Evolutionary conservation across 1,140 invertebrate genomes (phyloP).

Genomic region (Apis florea): DNA sequence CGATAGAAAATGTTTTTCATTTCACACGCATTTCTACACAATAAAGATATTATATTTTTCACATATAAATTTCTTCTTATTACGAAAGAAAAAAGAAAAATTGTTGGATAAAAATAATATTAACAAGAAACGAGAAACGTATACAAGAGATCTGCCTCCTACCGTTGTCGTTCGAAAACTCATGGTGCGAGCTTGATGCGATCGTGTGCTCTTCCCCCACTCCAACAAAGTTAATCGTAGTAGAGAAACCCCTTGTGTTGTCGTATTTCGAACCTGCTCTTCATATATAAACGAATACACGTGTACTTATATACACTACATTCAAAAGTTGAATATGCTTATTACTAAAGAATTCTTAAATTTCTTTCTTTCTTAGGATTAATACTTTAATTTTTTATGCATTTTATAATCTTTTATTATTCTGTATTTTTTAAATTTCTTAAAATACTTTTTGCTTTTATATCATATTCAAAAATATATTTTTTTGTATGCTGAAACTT

Average conservation of each 20-base stretch:
- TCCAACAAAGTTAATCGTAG: constrained; percentile 41
- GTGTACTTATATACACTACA: constrained; percentile 11
- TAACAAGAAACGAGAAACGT: background rate
- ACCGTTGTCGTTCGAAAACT: constrained; percentile 66
- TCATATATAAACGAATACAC: constrained; percentile 26
- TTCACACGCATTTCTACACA: constrained; percentile 2
- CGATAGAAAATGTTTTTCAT: constrained; percentile 18
- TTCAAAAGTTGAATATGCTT: constrained; percentile 15
- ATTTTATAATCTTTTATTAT: background rate
- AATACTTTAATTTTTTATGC: background rate
- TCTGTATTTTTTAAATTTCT: background rate
- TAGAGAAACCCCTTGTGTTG: constrained; percentile 46
- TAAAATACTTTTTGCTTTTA: no score
- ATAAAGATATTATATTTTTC: background rate
- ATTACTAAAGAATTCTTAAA: constrained; percentile 12
- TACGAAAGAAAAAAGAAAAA: constrained; percentile 10
- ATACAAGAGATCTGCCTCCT: constrained; percentile 54
- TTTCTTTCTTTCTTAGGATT: background rate
- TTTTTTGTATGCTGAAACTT: background rate
- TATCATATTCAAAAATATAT: background rate
- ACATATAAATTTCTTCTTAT: background rate
- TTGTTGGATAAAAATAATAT: constrained; percentile 14
- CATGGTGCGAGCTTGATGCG: constrained; percentile 60
- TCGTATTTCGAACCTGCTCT: constrained; percentile 47
- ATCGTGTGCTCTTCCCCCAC: constrained; percentile 48